Percentiles rank a stretch among this genome's conserved stretches.
These are phyloP conservation scores for Trididemnum nubilum DNA, from an alignment of 23 tunicate species.

Conservation along the genomic window DNA sequence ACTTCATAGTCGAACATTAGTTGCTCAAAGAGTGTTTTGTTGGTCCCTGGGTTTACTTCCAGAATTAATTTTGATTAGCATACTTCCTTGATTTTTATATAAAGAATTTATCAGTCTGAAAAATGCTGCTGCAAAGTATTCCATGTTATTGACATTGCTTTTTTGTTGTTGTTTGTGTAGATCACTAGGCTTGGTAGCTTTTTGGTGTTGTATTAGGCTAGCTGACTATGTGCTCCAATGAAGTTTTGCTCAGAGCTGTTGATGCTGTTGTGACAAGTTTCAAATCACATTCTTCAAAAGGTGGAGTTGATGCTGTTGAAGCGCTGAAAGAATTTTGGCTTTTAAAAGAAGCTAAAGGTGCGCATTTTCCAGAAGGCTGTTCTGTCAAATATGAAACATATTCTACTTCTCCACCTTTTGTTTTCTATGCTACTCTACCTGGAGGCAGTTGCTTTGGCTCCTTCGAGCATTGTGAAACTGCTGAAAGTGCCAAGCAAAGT, in stretches of 20 bases:
- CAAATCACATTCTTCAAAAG: constrained; percentile 63
- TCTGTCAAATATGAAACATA: constrained; percentile 30
- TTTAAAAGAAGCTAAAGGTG: constrained; percentile 51
- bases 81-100: too few relatives aligned
- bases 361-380: constrained; percentile 2
- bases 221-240: neutral
- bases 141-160: too few relatives aligned
- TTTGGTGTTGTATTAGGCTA: too few relatives aligned
- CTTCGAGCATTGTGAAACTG: constrained; percentile 23
- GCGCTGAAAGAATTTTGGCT: constrained; percentile 88
- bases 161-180: too few relatives aligned
- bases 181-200: too few relatives aligned
- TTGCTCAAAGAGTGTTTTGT: too few relatives aligned
- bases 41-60: too few relatives aligned
- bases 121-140: too few relatives aligned
- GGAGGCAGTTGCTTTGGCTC: constrained; percentile 89
- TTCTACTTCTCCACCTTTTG: constrained; percentile 10
- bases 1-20: too few relatives aligned
- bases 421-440: constrained; percentile 76
- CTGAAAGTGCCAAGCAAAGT: constrained; percentile 74
- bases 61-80: too few relatives aligned
- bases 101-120: too few relatives aligned
- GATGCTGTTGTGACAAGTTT: constrained; percentile 72
- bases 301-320: constrained; percentile 65
- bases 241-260: constrained; percentile 42